Conservation (phyloP, 2,888 invertebrate species). For the Anarsia innoxiella region DNA sequence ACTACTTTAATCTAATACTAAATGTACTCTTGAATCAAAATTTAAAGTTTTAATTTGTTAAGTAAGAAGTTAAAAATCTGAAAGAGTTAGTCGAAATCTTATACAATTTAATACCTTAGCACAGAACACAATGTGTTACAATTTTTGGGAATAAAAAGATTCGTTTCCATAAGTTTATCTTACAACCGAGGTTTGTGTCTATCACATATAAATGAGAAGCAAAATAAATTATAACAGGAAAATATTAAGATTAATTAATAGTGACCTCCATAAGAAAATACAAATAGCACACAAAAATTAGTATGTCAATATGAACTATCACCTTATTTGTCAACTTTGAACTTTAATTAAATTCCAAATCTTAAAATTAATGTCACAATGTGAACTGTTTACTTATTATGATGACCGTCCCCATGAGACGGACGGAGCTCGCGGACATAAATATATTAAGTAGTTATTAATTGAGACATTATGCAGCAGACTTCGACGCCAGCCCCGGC, state of each 20-base stretch:
- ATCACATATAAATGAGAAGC: constrained; percentile 57
- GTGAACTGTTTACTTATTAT: constrained; percentile 32
- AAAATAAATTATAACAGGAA: constrained; percentile 66
- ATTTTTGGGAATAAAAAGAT: constrained; percentile 46
- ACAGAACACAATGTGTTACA: constrained; percentile 52
- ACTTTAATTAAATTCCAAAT: constrained; percentile 64
- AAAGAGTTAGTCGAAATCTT: constrained; percentile 59
- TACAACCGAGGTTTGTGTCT: constrained; percentile 68
- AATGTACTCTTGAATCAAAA: constrained; percentile 57
- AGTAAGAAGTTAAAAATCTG: constrained; percentile 35
- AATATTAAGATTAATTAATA: constrained; percentile 48
- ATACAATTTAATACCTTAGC: constrained; percentile 33
- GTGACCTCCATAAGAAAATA: constrained; percentile 53
- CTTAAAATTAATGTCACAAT: constrained; percentile 62
- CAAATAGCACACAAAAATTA: constrained; percentile 63
- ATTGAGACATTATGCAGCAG: too few species aligned
- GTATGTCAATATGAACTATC: constrained; percentile 65
- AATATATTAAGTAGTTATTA: too few species aligned
- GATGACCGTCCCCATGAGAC: constrained; percentile 20
- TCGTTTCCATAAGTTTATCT: constrained; percentile 52
- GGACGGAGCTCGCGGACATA: constrained; percentile 21
- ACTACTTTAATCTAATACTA: constrained; percentile 62
- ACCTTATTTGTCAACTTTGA: constrained; percentile 70
- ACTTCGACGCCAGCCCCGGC: constrained; percentile 16
- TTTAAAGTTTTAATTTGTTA: constrained; percentile 38